Evolutionary conservation across 2,888 invertebrate genomes (phyloP).

Genomic region (Trissolcus japonicus): DNA sequence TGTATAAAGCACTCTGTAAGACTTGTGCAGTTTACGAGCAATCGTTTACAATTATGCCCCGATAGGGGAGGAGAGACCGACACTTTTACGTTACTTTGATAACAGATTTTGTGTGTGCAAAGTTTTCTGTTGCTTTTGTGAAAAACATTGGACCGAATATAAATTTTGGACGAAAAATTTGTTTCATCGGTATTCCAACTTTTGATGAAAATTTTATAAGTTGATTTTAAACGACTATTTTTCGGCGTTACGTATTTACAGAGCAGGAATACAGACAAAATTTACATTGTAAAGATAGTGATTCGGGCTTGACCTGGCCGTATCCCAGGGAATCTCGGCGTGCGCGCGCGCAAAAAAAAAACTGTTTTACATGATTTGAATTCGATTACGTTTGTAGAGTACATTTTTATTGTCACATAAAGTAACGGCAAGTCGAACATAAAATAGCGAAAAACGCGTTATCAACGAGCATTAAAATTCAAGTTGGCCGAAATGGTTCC

Average conservation of each 20-base stretch:
- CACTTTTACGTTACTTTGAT: constrained; percentile 14
- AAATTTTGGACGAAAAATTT: no score
- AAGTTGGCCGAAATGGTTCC: constrained; percentile 9
- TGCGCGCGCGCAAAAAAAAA: constrained; percentile 8
- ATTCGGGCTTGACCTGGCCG: no score
- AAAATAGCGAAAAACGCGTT: constrained; percentile 21
- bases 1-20: constrained; percentile 43
- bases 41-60: constrained; percentile 43
- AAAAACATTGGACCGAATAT: no score
- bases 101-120: constrained; percentile 5
- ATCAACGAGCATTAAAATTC: constrained; percentile 17
- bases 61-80: background rate
- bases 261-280: no score
- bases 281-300: no score
- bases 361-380: constrained; percentile 20
- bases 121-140: no score
- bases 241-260: no score
- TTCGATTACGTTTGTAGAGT: constrained; percentile 9
- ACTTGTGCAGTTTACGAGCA: constrained; percentile 28
- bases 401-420: constrained; percentile 30
- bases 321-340: background rate
- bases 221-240: no score
- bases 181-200: no score
- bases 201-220: no score
- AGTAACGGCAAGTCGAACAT: constrained; percentile 2